phyloP scores from a whole-genome alignment of 2,888 invertebrate species.

The Lithosia quadra region DNA sequence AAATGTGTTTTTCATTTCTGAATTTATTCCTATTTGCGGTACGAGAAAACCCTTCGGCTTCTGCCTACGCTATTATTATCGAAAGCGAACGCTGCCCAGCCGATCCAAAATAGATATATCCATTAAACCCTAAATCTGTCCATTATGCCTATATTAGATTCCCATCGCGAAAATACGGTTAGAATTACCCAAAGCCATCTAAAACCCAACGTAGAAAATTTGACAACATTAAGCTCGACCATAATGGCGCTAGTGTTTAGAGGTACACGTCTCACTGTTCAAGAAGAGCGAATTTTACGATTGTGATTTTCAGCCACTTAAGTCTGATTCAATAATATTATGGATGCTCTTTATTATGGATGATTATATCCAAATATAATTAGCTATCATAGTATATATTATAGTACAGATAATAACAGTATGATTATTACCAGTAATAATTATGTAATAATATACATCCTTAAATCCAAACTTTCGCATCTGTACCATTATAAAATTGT shows the following conservation, averaged over 20 bases:
- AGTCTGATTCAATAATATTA: not conserved
- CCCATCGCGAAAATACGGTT: conserved; percentile 41
- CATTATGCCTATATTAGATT: conserved; percentile 38
- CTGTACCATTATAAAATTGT: too few species aligned
- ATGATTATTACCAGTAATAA: too few species aligned
- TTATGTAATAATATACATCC: too few species aligned
- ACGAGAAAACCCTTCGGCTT: conserved; percentile 4
- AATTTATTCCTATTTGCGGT: not conserved
- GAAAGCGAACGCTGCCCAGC: not conserved
- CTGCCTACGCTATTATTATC: conserved; percentile 7
- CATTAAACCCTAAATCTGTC: conserved; percentile 32
- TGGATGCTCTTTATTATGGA: too few species aligned
- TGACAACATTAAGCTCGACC: conserved; percentile 35
- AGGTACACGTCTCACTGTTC: conserved; percentile 10
- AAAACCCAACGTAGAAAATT: conserved; percentile 28
- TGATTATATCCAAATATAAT: too few species aligned
- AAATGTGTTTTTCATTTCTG: not conserved
- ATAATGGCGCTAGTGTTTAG: conserved; percentile 31
- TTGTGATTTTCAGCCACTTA: not conserved
- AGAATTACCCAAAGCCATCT: conserved; percentile 36
- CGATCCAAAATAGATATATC: conserved; percentile 14
- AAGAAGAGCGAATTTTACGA: not conserved
- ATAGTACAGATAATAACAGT: too few species aligned
- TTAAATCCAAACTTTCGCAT: too few species aligned
- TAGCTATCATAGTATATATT: too few species aligned